Conservation (phyloP, 2,113 vertebrate species). For the Bujurquina vittata region DNA sequence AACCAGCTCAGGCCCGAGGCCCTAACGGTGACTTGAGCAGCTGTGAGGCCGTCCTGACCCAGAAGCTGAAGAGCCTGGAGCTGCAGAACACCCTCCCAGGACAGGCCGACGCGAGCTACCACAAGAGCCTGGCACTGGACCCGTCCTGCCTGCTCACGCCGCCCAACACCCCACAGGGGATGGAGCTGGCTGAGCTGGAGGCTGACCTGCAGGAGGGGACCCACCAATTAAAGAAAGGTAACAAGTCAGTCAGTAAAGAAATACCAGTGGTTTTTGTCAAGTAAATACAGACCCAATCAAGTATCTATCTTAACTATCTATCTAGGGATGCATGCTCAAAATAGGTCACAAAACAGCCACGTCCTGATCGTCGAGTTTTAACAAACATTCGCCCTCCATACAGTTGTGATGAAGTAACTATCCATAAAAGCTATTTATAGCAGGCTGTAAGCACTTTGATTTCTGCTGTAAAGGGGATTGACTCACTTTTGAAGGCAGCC, state of each 20-base stretch:
- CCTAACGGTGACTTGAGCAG: slow-evolving; percentile 66
- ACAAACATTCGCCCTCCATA: accelerated
- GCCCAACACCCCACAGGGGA: slow-evolving; percentile 81
- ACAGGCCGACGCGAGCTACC: slow-evolving; percentile 62
- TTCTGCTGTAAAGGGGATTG: neutral
- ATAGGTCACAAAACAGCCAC: too few species aligned
- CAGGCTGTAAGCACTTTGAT: neutral
- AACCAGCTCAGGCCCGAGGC: slow-evolving; percentile 32
- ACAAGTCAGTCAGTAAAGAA: neutral
- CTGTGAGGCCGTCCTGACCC: slow-evolving; percentile 76
- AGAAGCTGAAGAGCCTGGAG: slow-evolving; percentile 81
- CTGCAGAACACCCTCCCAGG: slow-evolving; percentile 74
- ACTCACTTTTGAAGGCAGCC: too few species aligned
- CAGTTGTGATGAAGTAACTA: neutral
- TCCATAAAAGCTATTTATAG: neutral
- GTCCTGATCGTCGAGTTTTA: neutral
- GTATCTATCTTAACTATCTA: too few species aligned
- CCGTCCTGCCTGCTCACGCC: slow-evolving; percentile 84
- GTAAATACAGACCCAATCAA: neutral
- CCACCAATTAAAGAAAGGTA: slow-evolving; percentile 66
- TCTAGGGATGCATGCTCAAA: too few species aligned
- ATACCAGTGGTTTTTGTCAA: accelerated
- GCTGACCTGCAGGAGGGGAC: slow-evolving; percentile 60
- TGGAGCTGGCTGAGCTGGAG: slow-evolving; percentile 77
- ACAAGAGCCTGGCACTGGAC: slow-evolving; percentile 80